Conservation (phyloP, 2,113 vertebrate species). For the Vimba vimba region DNA sequence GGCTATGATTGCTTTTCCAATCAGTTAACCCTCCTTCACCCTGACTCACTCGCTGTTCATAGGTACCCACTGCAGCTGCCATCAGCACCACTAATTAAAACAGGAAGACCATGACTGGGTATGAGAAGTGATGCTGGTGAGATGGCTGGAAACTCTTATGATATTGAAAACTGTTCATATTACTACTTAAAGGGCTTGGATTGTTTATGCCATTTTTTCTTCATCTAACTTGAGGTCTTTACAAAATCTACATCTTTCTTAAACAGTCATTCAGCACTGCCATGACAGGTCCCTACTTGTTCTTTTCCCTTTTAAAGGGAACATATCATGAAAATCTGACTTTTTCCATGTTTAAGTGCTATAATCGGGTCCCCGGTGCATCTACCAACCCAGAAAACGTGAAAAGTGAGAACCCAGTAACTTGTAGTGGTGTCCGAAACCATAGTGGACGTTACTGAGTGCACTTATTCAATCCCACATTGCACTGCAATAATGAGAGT, state of each 20-base stretch:
- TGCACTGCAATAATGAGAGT: no score
- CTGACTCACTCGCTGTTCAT: conserved; percentile 21
- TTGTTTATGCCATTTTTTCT: neutral
- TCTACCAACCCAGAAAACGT: no score
- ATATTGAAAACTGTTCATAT: neutral
- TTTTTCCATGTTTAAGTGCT: no score
- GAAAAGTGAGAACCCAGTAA: no score
- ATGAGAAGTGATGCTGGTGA: neutral
- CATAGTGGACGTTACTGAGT: no score
- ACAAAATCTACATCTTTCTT: neutral
- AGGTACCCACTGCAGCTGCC: conserved; percentile 40
- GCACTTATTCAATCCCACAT: no score
- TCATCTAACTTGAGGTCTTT: neutral
- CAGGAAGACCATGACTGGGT: conserved; percentile 11
- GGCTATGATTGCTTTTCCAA: conserved; percentile 54
- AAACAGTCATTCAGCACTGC: neutral
- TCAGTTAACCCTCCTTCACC: conserved; percentile 54
- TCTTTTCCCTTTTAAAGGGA: neutral
- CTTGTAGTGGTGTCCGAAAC: no score
- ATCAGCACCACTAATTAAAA: conserved; percentile 43
- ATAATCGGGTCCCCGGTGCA: no score
- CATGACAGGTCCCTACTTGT: neutral
- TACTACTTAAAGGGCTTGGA: neutral
- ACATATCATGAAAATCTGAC: no score
- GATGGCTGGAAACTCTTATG: neutral